Base-by-base conservation (phyloP, 1,140 invertebrate genomes). In the Hormaphis cornu region DNA sequence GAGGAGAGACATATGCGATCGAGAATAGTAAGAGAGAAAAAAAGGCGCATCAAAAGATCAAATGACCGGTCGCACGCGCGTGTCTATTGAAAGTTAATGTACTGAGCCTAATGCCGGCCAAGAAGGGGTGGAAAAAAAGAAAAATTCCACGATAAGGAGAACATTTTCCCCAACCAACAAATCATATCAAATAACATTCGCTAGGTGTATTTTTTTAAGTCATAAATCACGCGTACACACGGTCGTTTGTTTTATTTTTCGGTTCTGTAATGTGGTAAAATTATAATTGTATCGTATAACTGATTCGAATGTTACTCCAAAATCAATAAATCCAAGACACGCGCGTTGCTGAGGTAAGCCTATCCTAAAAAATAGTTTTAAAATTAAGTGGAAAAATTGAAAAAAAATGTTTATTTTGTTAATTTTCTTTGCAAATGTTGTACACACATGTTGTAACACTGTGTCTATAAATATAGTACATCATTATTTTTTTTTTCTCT, bases 1-100 rank as follows among this genome's bases (percentile, higher is more conserved):
- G 30, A 6, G 4, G 3, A 7, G 37, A 40, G 37, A 40, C 37
- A 14, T 40, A 7, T 7, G 37, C 14, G 12, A 26, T 24, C 18
- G 3, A 24, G 2, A 24, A n/a, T n/a, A 50, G n/a, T 61, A n/a
- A 26, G n/a, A 61, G 5, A 50, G 20, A 1, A 33, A 18, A 54
- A 7, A 30, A 8, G 24, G 26, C 44, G 3, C 58, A 46, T 48
- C 18, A 48, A 66, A 50, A 66, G 44, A 28, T 48, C 42, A 30
- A 66, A 66, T 50, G 61, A 35, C 42, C 44, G 61, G 40, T 50
- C n/a, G n/a, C n/a, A n/a, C n/a, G 24, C 26, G 48, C 44, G 42
- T 63, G 42, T 50, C 50, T 35, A 66, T 66, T 33, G 61, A 66
- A 66, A 66, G 24, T 22, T 66, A 66, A 66, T 66, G 61, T 66